Evolutionary conservation across 2,888 invertebrate species (phyloP), one percentile per base, ranked within the genome.

Genomic region (Argynnis bischoffii): DNA sequence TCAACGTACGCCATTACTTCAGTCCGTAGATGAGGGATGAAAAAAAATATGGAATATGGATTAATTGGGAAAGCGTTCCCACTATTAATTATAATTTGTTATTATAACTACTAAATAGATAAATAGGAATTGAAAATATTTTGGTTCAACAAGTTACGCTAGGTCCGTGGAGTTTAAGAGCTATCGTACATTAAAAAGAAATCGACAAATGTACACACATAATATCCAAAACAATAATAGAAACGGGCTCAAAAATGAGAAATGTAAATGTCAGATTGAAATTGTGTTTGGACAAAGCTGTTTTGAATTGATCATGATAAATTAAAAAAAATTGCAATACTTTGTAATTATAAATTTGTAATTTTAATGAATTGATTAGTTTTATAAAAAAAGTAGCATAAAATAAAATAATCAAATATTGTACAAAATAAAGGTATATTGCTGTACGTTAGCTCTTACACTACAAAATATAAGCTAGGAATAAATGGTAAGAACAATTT

Each of bases 41-140:
- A 41, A 61, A 66, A 68, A 55, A 67, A 63, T 54, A 71, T 72
- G 69, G 69, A 71, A 71, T 69, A 72, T 69, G 67, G 63, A 66
- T 66, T 60, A 63, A 60, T n/a, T 63, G 72, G 65, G 41, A 61
- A 64, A 41, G 31, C 46, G 50, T 50, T 54, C 65, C 66, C 65
- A 41, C 18, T 61, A 55, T 65, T 69, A 54, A 63, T 69, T 26
- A 66, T 63, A 70, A 72, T 72, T 72, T 71, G 70, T 68, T 70
- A 65, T 63, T 65, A 63, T 68, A 70, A 64, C 64, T 63, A 69
- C 66, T 70, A 66, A 66, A 67, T 63, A 26, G 69, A 68, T 70
- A 69, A 68, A 72, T 69, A 66, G 55, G 64, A 66, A 67, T 60
- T 64, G 60, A 71, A 66, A 64, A 67, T 47, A 63, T 67, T 69